Evolutionary conservation across 2,797 vertebrate genomes (phyloP).

Genomic region (Odontamblyopus rebecca): DNA sequence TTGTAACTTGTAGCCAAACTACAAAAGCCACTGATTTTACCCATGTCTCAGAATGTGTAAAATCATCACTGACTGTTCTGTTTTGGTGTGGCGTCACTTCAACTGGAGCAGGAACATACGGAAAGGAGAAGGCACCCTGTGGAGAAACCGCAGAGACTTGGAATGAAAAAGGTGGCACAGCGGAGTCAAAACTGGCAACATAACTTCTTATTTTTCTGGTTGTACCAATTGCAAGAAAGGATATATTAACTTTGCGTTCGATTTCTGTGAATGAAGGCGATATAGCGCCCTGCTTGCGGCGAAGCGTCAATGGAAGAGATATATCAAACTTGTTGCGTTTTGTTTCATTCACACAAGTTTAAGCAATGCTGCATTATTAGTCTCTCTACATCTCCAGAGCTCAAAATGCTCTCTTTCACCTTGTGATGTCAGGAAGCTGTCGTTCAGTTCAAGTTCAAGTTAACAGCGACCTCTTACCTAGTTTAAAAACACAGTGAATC

Average conservation of each 20-base stretch:
- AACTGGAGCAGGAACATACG: conserved; percentile 52
- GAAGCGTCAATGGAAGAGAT: conserved; percentile 34
- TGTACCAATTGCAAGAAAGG: conserved; percentile 30
- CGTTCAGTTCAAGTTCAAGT: too few species aligned
- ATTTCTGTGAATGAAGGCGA: conserved; percentile 52
- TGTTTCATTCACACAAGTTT: too few species aligned
- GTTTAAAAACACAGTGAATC: too few species aligned
- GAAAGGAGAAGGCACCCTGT: conserved; percentile 49
- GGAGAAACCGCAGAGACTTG: conserved; percentile 38
- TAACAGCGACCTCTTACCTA: too few species aligned
- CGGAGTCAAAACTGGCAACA: conserved; percentile 44
- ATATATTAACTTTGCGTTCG: conserved; percentile 53
- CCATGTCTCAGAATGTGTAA: conserved; percentile 38
- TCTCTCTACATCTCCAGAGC: too few species aligned
- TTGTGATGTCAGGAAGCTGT: too few species aligned
- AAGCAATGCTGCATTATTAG: too few species aligned
- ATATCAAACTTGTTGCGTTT: conserved; percentile 39
- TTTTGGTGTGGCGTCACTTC: conserved; percentile 66
- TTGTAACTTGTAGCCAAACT: conserved; percentile 33
- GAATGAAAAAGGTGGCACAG: conserved; percentile 41
- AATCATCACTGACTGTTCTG: conserved; percentile 64
- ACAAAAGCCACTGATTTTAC: conserved; percentile 34
- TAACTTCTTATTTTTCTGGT: conserved; percentile 28
- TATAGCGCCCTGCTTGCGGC: conserved; percentile 41
- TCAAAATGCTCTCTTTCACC: too few species aligned